phyloP scores from a whole-genome alignment of 2,888 invertebrate species.

The Drosophila sordidula region DNA sequence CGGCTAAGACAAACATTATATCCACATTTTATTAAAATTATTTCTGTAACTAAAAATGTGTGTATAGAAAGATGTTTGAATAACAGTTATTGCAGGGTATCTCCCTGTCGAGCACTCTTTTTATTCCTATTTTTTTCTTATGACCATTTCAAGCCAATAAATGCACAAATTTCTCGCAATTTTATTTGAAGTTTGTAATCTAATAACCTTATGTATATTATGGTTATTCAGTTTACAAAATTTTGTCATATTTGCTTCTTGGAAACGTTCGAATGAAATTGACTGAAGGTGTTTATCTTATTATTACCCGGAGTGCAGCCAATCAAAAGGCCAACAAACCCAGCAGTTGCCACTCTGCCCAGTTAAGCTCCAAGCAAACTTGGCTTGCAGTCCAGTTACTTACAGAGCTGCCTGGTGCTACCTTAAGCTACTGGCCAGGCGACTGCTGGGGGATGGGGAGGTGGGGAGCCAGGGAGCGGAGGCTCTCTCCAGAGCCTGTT shows the following conservation, averaged over 20 bases:
- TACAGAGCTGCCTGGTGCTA: conserved; percentile 27
- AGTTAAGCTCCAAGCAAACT: conserved; percentile 50
- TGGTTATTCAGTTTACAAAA: neutral
- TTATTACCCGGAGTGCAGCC: conserved; percentile 8
- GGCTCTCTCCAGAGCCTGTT: conserved; percentile 46
- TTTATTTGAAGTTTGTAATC: neutral
- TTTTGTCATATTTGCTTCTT: neutral
- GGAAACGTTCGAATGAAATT: neutral
- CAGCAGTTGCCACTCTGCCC: conserved; percentile 46
- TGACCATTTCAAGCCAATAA: too few relatives aligned
- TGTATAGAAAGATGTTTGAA: too few relatives aligned
- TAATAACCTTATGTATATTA: too few relatives aligned
- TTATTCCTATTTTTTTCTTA: too few relatives aligned
- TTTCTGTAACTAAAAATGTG: too few relatives aligned
- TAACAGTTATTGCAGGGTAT: too few relatives aligned
- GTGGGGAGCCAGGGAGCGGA: neutral
- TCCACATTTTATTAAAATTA: too few relatives aligned
- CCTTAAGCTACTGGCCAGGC: conserved; percentile 45
- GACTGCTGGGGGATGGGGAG: neutral
- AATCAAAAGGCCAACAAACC: conserved; percentile 19
- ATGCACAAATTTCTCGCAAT: neutral
- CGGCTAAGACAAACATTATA: too few relatives aligned
- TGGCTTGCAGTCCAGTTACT: conserved; percentile 35
- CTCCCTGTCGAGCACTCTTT: too few relatives aligned
- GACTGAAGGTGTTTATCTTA: conserved; percentile 8